Base-by-base conservation (phyloP, 2,888 invertebrate species). In the Trichogramma dendrolimi region DNA sequence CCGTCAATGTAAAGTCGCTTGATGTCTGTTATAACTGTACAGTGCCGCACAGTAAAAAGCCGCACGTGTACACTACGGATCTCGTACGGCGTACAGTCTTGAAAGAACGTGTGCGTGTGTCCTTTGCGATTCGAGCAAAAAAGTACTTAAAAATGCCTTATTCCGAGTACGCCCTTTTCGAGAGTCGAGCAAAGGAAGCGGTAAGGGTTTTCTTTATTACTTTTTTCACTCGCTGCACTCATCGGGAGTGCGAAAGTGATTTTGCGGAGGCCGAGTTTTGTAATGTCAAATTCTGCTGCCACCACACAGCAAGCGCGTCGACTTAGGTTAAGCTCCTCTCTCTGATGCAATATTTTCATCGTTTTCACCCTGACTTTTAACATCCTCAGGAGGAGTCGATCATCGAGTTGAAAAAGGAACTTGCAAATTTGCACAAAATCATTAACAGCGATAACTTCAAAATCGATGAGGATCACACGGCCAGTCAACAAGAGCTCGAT, bases 401-500 rank as follows among this genome's bases (percentile, higher is more conserved):
- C 52, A 68, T 68, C 7, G 60, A 62, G 60, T 63, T 79, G 51
- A 74, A 72, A 43, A 68, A 68, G 14, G 69, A 73, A 63, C 65
- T 78, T 40, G 62, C 66, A 7, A 50, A 50, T 38, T 55, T 75
- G 4, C 67, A 65, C 42, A 48, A 53, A 8, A 47, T 14, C 47
- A 43, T 72, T 6, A 44, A 55, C 2, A 49, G n/a, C 39, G 59
- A 52, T 39, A 55, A 63, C 7, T 4, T 49, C 11, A 6, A 8
- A 4, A 6, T 47, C 5, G 27, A 58, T 2, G 52, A 52, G n/a
- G 50, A 7, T 6, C 62, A 63, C 6, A 43, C 41, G 14, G 54
- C 49, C 4, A 42, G 52, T 11, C 63, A 68, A 38, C 81, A 84
- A 2, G 83, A 83, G 65, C 75, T 88, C 4, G 79, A 81, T 4